These are phyloP conservation scores for Panurus biarmicus DNA, from an alignment of 2,113 vertebrate species.

Conservation along the genomic window DNA sequence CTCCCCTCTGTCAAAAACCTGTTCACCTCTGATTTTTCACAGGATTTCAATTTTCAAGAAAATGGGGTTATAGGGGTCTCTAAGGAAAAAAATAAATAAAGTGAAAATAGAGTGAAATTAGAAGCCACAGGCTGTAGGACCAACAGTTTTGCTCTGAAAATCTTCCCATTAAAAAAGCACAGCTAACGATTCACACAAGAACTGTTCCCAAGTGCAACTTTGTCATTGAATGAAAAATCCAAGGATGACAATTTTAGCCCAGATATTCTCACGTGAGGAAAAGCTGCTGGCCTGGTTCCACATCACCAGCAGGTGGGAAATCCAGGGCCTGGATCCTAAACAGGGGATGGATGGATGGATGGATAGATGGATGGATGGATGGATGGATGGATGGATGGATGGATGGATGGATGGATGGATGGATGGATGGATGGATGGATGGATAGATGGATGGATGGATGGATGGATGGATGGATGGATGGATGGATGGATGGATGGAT, in stretches of 20 bases:
- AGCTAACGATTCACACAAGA: background rate
- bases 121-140: background rate
- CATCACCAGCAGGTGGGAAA: background rate
- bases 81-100: background rate
- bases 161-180: background rate
- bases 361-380: background rate
- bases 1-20: background rate
- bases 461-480: background rate
- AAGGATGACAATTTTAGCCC: background rate
- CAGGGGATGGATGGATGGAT: too few species aligned
- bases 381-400: background rate
- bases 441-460: background rate
- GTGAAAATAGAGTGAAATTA: background rate
- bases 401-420: background rate
- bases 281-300: background rate
- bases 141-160: background rate
- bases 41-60: background rate
- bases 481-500: background rate
- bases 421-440: background rate
- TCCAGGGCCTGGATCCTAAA: background rate
- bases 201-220: background rate
- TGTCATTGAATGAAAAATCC: background rate
- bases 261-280: background rate
- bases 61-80: background rate
- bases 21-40: background rate